These are phyloP conservation scores for Agrilus mali DNA, from an alignment of 2,888 invertebrate genomes.

Conservation along the genomic window DNA sequence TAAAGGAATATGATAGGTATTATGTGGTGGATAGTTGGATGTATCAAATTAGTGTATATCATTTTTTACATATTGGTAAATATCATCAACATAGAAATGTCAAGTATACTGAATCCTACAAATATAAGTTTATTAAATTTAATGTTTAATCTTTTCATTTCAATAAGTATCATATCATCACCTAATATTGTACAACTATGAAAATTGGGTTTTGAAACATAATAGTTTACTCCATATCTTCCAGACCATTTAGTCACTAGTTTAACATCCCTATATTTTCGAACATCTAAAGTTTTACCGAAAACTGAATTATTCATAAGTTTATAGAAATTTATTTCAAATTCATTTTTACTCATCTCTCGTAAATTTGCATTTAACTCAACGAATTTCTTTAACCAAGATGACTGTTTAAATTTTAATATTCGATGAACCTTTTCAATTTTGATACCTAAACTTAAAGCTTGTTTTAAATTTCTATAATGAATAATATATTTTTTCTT, in stretches of 20 bases:
- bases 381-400: slow-evolving; percentile 26
- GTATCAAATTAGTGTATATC: slow-evolving; percentile 15
- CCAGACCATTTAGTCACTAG: slow-evolving; percentile 12
- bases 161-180: no score
- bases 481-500: slow-evolving; percentile 20
- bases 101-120: slow-evolving; percentile 17
- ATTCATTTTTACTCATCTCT: slow-evolving; percentile 11
- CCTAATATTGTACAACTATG: no score
- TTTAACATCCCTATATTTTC: slow-evolving; percentile 22
- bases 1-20: slow-evolving; percentile 14
- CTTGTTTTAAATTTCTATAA: slow-evolving; percentile 18
- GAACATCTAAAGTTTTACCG: slow-evolving; percentile 27
- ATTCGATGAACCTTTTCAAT: slow-evolving; percentile 20
- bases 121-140: slow-evolving; percentile 18
- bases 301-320: slow-evolving; percentile 20
- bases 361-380: slow-evolving; percentile 25
- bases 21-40: slow-evolving; percentile 13
- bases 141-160: no score
- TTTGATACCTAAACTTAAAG: slow-evolving; percentile 16
- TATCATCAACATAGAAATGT: slow-evolving; percentile 15
- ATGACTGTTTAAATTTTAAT: slow-evolving; percentile 24
- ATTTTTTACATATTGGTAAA: slow-evolving; percentile 10
- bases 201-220: no score
- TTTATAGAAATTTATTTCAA: slow-evolving; percentile 10
- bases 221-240: slow-evolving; percentile 20